Conservation (phyloP, 1,140 invertebrate genomes). For the Neodiprion lecontei region DNA sequence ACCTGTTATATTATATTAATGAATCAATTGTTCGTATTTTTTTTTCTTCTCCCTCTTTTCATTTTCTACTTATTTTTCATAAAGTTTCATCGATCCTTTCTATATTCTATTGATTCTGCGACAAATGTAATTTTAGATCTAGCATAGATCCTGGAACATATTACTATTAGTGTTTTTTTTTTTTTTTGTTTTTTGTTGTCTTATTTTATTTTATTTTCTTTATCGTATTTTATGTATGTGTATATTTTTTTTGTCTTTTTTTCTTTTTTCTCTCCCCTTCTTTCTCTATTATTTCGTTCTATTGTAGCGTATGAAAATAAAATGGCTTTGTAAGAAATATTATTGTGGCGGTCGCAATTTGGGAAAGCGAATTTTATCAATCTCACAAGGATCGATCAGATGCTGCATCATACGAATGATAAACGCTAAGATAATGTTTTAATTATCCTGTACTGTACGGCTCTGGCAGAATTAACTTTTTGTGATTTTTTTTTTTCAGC, state of each 20-base stretch:
- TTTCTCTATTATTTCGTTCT: conserved; percentile 27
- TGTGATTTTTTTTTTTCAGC: neutral
- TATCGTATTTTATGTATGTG: conserved; percentile 18
- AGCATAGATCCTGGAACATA: neutral
- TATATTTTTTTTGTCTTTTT: conserved; percentile 22
- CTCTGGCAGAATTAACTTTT: neutral
- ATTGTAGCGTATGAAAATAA: conserved; percentile 35
- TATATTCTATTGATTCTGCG: neutral
- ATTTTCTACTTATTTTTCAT: neutral
- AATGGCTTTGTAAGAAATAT: conserved; percentile 35
- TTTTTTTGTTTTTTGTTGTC: neutral
- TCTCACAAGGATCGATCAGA: conserved; percentile 11
- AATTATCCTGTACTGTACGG: neutral
- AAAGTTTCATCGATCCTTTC: neutral
- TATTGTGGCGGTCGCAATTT: conserved; percentile 19
- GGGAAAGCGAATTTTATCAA: conserved; percentile 29
- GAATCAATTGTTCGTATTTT: neutral
- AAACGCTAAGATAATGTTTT: neutral
- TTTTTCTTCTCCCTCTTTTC: neutral
- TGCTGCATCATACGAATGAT: conserved; percentile 14
- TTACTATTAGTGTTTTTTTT: neutral
- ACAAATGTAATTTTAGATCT: neutral
- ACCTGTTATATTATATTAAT: neutral
- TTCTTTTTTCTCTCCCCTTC: conserved; percentile 28
- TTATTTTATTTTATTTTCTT: conserved; percentile 18